Evolutionary conservation across 2,888 invertebrate species (phyloP).

Genomic region (Stenodera caucasica): DNA sequence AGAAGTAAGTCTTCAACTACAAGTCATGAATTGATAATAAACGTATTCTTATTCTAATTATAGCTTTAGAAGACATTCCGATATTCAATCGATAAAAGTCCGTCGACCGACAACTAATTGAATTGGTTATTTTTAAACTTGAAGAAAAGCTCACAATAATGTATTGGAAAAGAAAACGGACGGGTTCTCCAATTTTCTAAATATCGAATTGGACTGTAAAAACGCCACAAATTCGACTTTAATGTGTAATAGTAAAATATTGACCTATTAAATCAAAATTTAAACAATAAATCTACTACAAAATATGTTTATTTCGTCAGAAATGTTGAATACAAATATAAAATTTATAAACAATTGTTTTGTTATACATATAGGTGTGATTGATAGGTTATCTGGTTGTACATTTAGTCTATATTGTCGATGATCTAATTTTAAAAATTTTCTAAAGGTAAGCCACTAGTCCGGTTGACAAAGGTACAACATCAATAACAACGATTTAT

Average conservation of each 20-base stretch:
- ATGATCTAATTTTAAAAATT: slow-evolving; percentile 25
- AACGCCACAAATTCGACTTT: too few species aligned
- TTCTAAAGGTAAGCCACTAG: slow-evolving; percentile 42
- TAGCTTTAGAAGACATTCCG: neutral
- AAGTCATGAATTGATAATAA: too few species aligned
- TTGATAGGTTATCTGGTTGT: slow-evolving; percentile 1
- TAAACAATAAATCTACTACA: slow-evolving; percentile 29
- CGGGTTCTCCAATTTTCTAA: too few species aligned
- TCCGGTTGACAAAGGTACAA: slow-evolving; percentile 38
- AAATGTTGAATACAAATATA: slow-evolving; percentile 47
- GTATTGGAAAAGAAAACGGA: too few species aligned
- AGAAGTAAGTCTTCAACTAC: too few species aligned
- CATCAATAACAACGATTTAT: slow-evolving; percentile 29
- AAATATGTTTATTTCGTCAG: slow-evolving; percentile 43
- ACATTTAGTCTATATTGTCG: slow-evolving; percentile 30
- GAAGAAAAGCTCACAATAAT: too few species aligned
- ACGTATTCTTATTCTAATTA: too few species aligned
- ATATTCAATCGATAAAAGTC: neutral
- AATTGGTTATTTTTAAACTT: too few species aligned
- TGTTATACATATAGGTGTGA: slow-evolving; percentile 25
- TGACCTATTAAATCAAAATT: neutral
- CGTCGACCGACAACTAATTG: too few species aligned
- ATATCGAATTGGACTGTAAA: too few species aligned
- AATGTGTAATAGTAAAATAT: too few species aligned
- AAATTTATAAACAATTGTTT: slow-evolving; percentile 47